Conservation (phyloP, 2,888 invertebrate genomes). For the Calliphora vomitoria region DNA sequence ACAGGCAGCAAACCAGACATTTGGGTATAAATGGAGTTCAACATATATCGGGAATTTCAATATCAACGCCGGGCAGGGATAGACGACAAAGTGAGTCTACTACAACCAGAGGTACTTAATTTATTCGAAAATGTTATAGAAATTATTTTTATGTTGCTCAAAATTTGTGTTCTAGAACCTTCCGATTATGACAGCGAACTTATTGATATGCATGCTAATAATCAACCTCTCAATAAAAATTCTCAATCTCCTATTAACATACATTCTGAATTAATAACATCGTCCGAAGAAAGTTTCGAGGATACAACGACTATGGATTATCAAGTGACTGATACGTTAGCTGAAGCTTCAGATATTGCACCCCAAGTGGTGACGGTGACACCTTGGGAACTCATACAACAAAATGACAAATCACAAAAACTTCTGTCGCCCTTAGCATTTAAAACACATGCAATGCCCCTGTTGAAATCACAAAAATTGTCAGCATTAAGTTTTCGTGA, state of each 20-base stretch:
- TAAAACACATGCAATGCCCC: slow-evolving; percentile 67
- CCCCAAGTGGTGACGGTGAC: slow-evolving; percentile 78
- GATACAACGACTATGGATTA: slow-evolving; percentile 44
- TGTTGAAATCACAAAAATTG: slow-evolving; percentile 74
- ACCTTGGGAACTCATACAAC: slow-evolving; percentile 82
- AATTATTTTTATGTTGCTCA: neutral
- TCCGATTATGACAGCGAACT: slow-evolving; percentile 70
- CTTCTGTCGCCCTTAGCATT: slow-evolving; percentile 8
- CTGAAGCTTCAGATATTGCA: slow-evolving; percentile 53
- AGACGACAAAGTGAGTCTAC: slow-evolving; percentile 75
- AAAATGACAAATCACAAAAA: slow-evolving; percentile 80
- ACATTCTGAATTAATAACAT: slow-evolving; percentile 78
- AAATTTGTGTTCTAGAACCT: slow-evolving; percentile 30
- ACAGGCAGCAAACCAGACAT: slow-evolving; percentile 92
- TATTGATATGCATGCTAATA: slow-evolving; percentile 56
- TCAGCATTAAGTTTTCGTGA: slow-evolving; percentile 77
- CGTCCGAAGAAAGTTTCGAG: slow-evolving; percentile 77
- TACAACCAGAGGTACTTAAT: slow-evolving; percentile 52
- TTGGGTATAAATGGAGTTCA: slow-evolving; percentile 87
- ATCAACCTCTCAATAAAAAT: slow-evolving; percentile 12
- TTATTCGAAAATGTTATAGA: neutral
- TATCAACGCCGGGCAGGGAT: slow-evolving; percentile 77
- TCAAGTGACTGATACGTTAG: slow-evolving; percentile 3
- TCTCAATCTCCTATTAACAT: slow-evolving; percentile 52
- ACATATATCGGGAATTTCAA: slow-evolving; percentile 78